A percentile compares a stretch with the other conserved stretches of the same genome.
phyloP scores from a whole-genome alignment of 23 tunicate species.

The Trididemnum miniatum region DNA sequence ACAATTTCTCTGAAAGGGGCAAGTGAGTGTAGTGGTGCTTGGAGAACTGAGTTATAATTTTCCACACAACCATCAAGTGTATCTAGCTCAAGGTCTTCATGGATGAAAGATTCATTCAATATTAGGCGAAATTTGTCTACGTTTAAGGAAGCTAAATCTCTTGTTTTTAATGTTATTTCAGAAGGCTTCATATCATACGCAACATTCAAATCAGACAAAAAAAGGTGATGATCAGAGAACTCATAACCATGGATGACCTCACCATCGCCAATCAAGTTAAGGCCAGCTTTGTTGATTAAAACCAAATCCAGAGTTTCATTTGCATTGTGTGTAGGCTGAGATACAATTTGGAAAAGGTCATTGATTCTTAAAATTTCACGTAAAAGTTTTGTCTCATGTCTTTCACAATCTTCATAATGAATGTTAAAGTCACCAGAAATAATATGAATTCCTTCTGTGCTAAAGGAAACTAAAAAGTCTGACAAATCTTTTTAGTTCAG shows the following conservation, averaged over 20 bases:
- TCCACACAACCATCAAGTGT: neutral
- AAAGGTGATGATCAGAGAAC: neutral
- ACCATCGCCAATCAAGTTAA: too few relatives aligned
- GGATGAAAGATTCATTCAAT: neutral
- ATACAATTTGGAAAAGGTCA: neutral
- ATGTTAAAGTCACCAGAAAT: neutral
- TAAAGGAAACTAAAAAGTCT: too few relatives aligned
- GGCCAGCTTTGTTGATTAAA: neutral
- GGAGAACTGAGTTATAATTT: neutral
- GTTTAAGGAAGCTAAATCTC: neutral
- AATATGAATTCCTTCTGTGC: neutral
- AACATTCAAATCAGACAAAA: neutral
- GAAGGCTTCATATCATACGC: neutral
- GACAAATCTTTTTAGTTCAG: too few relatives aligned
- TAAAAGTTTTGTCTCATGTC: neutral
- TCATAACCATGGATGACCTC: neutral
- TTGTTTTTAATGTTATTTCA: neutral
- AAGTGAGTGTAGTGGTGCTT: neutral
- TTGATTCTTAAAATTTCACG: neutral
- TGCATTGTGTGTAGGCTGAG: neutral
- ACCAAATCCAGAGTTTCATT: neutral
- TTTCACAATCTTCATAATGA: neutral
- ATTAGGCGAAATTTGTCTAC: neutral
- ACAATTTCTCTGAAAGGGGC: neutral
- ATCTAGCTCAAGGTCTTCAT: neutral